These are phyloP conservation scores for Ochotona curzoniae DNA, from an alignment of 2,113 vertebrate species.

Conservation along the genomic window DNA sequence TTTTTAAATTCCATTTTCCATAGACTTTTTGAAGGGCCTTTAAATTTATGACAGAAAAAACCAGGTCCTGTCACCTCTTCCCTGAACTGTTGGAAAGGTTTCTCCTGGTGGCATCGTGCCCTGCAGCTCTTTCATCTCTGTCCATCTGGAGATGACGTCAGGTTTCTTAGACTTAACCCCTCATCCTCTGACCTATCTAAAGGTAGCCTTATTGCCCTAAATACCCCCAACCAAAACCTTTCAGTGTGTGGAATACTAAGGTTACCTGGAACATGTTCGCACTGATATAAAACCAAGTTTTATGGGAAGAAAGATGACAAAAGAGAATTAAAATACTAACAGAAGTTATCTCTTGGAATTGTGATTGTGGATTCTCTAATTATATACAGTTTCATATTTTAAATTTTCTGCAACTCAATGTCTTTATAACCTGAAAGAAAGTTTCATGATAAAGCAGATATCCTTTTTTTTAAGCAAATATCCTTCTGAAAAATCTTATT, in stretches of 20 bases:
- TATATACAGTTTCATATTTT: background rate
- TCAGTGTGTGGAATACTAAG: background rate
- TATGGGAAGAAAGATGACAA: background rate
- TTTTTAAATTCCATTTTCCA: too few relatives aligned
- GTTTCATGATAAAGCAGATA: constrained; percentile 18
- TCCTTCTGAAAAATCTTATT: background rate
- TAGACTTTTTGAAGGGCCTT: too few relatives aligned
- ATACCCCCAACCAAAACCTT: background rate
- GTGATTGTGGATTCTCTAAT: constrained; percentile 6
- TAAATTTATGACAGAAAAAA: background rate
- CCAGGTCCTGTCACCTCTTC: background rate
- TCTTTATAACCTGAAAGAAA: constrained; percentile 48
- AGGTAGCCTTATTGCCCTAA: background rate
- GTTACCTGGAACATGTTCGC: background rate
- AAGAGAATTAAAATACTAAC: constrained; percentile 28
- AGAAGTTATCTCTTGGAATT: background rate
- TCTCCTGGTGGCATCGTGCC: background rate
- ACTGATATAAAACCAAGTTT: background rate
- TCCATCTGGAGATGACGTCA: background rate
- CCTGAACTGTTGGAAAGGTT: background rate
- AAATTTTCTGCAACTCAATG: background rate
- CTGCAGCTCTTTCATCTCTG: background rate
- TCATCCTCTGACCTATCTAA: background rate
- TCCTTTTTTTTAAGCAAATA: background rate
- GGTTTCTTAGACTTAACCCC: background rate